Percentiles rank a stretch among this genome's conserved stretches.
phyloP scores from a whole-genome alignment of 2,113 vertebrate genomes.

The Nyctibius bracteatus region DNA sequence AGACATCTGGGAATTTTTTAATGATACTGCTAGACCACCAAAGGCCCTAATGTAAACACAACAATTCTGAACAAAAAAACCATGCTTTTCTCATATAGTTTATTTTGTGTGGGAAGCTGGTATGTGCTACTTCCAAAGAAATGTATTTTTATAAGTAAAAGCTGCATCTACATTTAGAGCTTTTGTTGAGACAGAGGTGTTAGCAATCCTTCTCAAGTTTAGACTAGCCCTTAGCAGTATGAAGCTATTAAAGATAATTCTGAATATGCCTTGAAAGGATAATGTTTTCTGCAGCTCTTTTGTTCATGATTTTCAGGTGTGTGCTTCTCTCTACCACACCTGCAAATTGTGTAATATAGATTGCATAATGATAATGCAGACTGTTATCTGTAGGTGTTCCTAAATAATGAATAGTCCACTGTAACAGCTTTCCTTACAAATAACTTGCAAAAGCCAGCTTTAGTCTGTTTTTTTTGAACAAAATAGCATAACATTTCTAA shows the following conservation, averaged over 20 bases:
- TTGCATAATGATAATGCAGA: slow-evolving; percentile 20
- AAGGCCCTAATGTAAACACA: background rate
- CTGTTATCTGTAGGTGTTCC: slow-evolving; percentile 36
- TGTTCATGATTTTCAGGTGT: slow-evolving; percentile 4
- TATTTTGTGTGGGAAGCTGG: background rate
- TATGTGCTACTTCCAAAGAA: background rate
- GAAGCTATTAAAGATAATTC: slow-evolving; percentile 46
- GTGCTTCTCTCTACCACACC: background rate
- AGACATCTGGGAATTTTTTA: background rate
- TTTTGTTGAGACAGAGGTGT: background rate
- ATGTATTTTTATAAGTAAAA: background rate
- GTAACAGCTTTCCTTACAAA: slow-evolving; percentile 1
- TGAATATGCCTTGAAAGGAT: background rate
- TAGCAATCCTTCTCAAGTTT: background rate
- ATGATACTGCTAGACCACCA: background rate
- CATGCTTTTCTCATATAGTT: background rate
- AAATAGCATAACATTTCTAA: background rate
- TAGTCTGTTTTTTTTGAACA: background rate
- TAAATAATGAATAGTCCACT: slow-evolving; percentile 31
- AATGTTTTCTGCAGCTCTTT: slow-evolving; percentile 13
- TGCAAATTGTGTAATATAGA: background rate
- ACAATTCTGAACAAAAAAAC: background rate
- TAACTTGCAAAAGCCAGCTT: background rate
- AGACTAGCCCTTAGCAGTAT: background rate
- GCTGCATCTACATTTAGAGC: background rate